These are phyloP conservation scores for Siniperca scherzeri DNA, from an alignment of 2,797 vertebrate genomes.

Conservation along the genomic window DNA sequence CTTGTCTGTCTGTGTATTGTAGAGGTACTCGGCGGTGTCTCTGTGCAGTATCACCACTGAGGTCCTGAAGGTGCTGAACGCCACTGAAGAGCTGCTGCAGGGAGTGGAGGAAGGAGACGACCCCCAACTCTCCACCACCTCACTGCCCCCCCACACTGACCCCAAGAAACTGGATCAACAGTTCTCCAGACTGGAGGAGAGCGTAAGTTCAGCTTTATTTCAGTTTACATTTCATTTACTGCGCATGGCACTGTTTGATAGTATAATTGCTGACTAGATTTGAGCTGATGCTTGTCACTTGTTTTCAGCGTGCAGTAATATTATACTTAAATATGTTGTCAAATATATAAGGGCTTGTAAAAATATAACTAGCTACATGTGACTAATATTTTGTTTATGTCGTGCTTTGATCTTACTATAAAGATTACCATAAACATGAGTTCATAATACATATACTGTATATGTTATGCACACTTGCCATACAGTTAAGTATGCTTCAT, in stretches of 20 bases:
- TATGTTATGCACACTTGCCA: not conserved
- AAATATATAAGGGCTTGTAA: not conserved
- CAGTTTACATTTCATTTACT: not conserved
- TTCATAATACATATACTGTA: too few species aligned
- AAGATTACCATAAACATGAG: not conserved
- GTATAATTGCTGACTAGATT: not conserved
- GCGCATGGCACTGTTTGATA: not conserved
- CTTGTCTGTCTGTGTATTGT: constrained; percentile 76
- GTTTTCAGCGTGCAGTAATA: not conserved
- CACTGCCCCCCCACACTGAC: constrained; percentile 84
- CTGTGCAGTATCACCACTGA: constrained; percentile 97
- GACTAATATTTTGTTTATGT: not conserved
- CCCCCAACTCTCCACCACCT: constrained; percentile 48
- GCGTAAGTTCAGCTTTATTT: constrained; percentile 78
- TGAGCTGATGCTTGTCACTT: not conserved
- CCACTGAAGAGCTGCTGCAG: constrained; percentile 95
- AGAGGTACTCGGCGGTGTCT: constrained; percentile 96
- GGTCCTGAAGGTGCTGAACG: constrained; percentile 96
- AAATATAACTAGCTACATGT: not conserved
- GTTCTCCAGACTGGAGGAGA: constrained; percentile 95
- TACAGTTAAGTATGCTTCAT: too few species aligned
- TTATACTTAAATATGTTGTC: too few species aligned
- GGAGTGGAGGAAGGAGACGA: constrained; percentile 81
- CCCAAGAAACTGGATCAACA: constrained; percentile 91
- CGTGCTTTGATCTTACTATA: not conserved